Evolutionary conservation across 2,113 vertebrate genomes (phyloP).

Genomic region (Elephas maximus): DNA sequence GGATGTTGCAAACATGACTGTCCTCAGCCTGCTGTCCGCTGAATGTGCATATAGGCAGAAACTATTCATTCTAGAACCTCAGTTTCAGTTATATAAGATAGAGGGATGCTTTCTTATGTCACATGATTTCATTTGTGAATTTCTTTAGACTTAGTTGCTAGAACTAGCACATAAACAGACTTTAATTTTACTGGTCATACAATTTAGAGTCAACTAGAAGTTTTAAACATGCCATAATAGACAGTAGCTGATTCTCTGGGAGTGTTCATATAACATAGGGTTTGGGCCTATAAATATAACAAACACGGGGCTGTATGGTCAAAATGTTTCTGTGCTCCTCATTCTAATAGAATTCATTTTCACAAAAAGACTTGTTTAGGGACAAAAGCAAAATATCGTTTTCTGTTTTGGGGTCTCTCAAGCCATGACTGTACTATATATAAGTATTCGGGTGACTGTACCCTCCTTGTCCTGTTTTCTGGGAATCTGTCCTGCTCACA

Average conservation of each 20-base stretch:
- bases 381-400: neutral
- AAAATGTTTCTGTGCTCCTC: neutral
- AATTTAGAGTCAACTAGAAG: slow-evolving; percentile 25
- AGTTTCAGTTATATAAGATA: neutral
- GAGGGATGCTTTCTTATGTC: neutral
- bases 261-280: neutral
- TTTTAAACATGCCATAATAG: neutral
- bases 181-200: slow-evolving; percentile 56
- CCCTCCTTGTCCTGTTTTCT: too few species aligned
- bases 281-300: neutral
- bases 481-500: neutral
- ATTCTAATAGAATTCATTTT: neutral
- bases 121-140: neutral
- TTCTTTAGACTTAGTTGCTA: slow-evolving; percentile 16
- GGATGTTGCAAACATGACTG: slow-evolving; percentile 40
- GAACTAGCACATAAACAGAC: slow-evolving; percentile 25
- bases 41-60: neutral
- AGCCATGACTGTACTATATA: neutral
- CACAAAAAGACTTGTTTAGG: neutral
- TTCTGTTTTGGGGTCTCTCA: neutral
- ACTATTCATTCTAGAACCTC: slow-evolving; percentile 9
- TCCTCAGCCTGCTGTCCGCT: slow-evolving; percentile 22
- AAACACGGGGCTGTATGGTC: neutral
- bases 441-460: neutral
- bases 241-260: neutral